Conservation (phyloP, 2,888 invertebrate genomes). For the Nysson spinosus region DNA sequence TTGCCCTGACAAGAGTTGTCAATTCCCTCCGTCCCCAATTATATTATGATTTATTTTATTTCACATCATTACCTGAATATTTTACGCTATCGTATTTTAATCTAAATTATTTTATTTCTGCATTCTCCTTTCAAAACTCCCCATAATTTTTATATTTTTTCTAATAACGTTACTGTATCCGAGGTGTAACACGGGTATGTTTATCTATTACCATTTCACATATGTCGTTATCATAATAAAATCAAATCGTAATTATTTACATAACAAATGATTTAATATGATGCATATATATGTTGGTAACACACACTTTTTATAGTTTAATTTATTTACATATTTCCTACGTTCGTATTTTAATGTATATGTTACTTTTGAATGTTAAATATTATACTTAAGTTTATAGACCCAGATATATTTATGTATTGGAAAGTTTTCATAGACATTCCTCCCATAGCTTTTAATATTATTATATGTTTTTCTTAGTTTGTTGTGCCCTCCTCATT, state of each 20-base stretch:
- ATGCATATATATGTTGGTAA: neutral
- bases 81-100: neutral
- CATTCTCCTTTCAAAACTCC: conserved; percentile 10
- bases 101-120: conserved; percentile 2
- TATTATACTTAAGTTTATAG: too few relatives aligned
- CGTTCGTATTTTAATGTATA: too few relatives aligned
- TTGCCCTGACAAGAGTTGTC: conserved; percentile 43
- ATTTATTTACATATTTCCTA: neutral
- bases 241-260: conserved; percentile 1
- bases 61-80: neutral
- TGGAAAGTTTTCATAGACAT: too few relatives aligned
- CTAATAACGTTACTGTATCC: neutral
- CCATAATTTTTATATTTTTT: neutral
- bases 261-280: neutral
- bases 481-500: too few relatives aligned
- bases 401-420: too few relatives aligned
- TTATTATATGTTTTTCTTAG: too few relatives aligned
- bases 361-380: too few relatives aligned
- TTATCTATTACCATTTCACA: neutral
- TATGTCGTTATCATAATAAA: neutral
- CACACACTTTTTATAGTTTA: neutral
- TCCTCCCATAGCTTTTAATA: too few relatives aligned
- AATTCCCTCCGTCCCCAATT: conserved; percentile 9
- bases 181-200: too few relatives aligned
- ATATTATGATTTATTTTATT: neutral